These are phyloP conservation scores for Ceratina japonica DNA, from an alignment of 1,140 invertebrate species.

Conservation along the genomic window DNA sequence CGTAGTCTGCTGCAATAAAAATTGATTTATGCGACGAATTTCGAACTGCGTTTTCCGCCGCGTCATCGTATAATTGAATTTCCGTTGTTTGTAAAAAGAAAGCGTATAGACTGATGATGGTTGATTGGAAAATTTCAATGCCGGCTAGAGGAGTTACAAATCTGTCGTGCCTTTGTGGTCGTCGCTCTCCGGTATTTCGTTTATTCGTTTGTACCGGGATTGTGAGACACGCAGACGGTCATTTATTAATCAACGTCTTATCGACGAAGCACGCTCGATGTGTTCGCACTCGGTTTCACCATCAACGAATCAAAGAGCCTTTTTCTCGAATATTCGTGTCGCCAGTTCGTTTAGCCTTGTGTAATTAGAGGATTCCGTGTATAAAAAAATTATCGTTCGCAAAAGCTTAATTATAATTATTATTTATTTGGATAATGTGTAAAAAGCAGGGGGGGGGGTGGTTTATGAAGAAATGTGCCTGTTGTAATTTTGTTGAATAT, in stretches of 20 bases:
- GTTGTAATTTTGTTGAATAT: slow-evolving; percentile 13
- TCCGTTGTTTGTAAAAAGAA: neutral
- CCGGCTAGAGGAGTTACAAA: slow-evolving; percentile 50
- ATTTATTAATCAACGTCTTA: slow-evolving; percentile 55
- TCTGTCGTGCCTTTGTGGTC: slow-evolving; percentile 60
- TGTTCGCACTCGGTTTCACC: slow-evolving; percentile 31
- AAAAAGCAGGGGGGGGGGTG: neutral
- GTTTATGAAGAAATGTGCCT: slow-evolving; percentile 3
- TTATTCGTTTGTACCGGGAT: slow-evolving; percentile 65
- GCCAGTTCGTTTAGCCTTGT: neutral
- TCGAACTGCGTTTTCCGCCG: neutral
- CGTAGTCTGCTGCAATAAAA: no score
- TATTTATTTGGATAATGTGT: slow-evolving; percentile 5
- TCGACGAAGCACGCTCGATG: neutral
- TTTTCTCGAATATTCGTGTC: neutral
- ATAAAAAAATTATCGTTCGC: neutral
- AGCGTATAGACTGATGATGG: slow-evolving; percentile 1
- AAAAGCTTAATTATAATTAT: neutral
- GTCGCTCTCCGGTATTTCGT: slow-evolving; percentile 68
- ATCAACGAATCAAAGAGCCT: slow-evolving; percentile 20
- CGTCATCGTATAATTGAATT: neutral
- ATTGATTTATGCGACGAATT: no score
- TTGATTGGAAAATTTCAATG: slow-evolving; percentile 7
- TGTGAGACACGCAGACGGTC: slow-evolving; percentile 74
- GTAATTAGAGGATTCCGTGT: neutral